Base-by-base conservation (phyloP, 2,888 invertebrate genomes). In the Synergus umbraculus region DNA sequence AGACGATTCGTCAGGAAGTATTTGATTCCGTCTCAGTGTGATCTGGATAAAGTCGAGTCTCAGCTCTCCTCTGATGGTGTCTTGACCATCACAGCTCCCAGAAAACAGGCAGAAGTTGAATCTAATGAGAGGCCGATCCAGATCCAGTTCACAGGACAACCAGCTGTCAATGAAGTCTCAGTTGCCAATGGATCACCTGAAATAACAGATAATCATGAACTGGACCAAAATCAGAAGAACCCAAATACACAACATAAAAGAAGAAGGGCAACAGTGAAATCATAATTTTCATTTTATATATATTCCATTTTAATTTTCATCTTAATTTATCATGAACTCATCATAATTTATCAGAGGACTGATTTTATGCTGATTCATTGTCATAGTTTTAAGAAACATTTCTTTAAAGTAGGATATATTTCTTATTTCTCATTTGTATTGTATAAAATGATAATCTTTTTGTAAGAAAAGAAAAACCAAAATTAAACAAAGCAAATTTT, bases 11-110 rank as follows among this genome's bases (percentile, higher is more conserved):
- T 67, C 22, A 83, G 87, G 7, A 85, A 81, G 9, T 89, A 88
- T 69, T 76, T 86, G 41, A 80, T 90, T 1, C 89, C 90, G 1
- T 83, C 85, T 37, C 87, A 93, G 76, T 92, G 92, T 67, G 95
- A 97, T 78, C 94, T 96, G 37, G 94, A 95, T 41, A 94, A 95
- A 82, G 94, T 97, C 1, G 93, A 95, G 77, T 97, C 97, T 81
- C 95, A 95, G 0, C 92, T 97, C 54, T 97, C 97, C 1, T 96
- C 96, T 0, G 97, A 97, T 90, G 97, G 97, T 8, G 95, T 97
- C 37, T 92, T 97, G 76, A 96, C 96, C 0, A 95, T 97, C 65
- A 94, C 94, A 1, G 96, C 96, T 0, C 96, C 96, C 0, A 95
- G 95, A 88, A 94, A 94, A 82, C 90, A 88, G 7, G 89, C 78